These are phyloP conservation scores for Taurulus bubalis DNA, from an alignment of 2,113 vertebrate genomes.

Conservation along the genomic window DNA sequence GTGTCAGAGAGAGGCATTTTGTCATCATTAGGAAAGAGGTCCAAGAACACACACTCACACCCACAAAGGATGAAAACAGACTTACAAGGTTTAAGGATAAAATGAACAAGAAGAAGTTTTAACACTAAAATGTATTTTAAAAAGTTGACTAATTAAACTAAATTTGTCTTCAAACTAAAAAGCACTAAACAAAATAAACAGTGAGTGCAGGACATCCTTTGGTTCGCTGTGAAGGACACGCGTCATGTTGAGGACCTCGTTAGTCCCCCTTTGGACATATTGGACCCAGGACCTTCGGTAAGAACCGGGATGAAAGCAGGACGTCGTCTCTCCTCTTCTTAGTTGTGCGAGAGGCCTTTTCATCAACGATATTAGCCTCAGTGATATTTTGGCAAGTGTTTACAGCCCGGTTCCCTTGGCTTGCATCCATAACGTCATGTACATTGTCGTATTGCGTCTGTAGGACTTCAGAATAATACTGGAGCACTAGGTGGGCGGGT, in stretches of 20 bases:
- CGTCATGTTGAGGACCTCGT: neutral
- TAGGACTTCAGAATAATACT: neutral
- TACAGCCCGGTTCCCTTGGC: neutral
- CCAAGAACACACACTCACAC: neutral
- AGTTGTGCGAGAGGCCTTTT: neutral
- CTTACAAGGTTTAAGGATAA: neutral
- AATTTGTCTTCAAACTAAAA: no score
- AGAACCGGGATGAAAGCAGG: neutral
- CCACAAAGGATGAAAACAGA: neutral
- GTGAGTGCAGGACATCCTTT: neutral
- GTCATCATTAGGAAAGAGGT: constrained; percentile 1
- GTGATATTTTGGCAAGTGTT: neutral
- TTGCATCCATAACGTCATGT: neutral
- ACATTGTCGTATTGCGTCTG: neutral
- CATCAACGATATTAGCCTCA: neutral
- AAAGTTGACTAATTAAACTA: no score
- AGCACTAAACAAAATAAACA: neutral
- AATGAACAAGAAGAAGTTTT: neutral
- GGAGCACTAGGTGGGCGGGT: neutral
- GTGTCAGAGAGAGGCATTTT: neutral
- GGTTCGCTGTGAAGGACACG: neutral
- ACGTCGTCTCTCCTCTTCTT: neutral
- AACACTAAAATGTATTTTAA: no score
- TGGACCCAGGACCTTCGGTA: neutral
- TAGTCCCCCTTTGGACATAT: neutral